Percentiles rank a stretch among this genome's conserved stretches.
Evolutionary conservation across 2,113 vertebrate genomes (phyloP).

Genomic region (Ariopsis seemanni): DNA sequence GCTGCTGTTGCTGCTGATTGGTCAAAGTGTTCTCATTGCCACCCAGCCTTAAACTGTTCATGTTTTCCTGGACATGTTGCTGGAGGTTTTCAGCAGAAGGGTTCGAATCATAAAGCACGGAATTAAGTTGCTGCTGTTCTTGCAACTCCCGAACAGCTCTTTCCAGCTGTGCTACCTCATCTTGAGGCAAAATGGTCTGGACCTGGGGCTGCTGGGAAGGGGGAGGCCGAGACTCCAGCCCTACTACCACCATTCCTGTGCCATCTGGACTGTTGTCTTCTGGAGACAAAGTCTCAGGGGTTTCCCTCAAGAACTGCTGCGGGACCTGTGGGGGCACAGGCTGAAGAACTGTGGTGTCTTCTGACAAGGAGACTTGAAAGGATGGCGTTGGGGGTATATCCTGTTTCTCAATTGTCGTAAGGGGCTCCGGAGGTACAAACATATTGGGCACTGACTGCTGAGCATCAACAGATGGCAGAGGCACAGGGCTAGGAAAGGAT

Average conservation of each 20-base stretch:
- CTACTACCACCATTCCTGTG: constrained; percentile 65
- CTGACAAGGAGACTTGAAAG: constrained; percentile 79
- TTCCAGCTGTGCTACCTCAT: constrained; percentile 87
- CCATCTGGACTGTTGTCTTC: constrained; percentile 71
- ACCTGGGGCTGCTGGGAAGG: constrained; percentile 80
- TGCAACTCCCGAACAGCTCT: constrained; percentile 91
- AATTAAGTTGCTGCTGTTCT: constrained; percentile 76
- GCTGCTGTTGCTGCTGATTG: constrained; percentile 79
- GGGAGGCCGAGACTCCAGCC: constrained; percentile 77
- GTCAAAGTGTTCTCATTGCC: constrained; percentile 78
- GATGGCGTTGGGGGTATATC: constrained; percentile 83
- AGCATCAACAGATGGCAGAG: constrained; percentile 82
- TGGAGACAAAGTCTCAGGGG: constrained; percentile 80
- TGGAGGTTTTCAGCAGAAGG: constrained; percentile 72
- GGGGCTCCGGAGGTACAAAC: constrained; percentile 79
- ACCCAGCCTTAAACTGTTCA: constrained; percentile 83
- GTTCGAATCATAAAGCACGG: constrained; percentile 72
- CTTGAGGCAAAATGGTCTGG: constrained; percentile 79
- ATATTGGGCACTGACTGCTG: constrained; percentile 82
- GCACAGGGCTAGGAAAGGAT: constrained; percentile 82
- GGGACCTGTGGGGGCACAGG: constrained; percentile 87
- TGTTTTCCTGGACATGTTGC: constrained; percentile 79
- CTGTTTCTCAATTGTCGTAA: constrained; percentile 87
- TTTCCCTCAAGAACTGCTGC: constrained; percentile 81
- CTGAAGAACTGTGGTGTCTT: constrained; percentile 76